A percentile compares a stretch with the other conserved stretches of the same genome.
Evolutionary conservation across 2,888 invertebrate genomes (phyloP).

Genomic region (Drosophila engyochracea): DNA sequence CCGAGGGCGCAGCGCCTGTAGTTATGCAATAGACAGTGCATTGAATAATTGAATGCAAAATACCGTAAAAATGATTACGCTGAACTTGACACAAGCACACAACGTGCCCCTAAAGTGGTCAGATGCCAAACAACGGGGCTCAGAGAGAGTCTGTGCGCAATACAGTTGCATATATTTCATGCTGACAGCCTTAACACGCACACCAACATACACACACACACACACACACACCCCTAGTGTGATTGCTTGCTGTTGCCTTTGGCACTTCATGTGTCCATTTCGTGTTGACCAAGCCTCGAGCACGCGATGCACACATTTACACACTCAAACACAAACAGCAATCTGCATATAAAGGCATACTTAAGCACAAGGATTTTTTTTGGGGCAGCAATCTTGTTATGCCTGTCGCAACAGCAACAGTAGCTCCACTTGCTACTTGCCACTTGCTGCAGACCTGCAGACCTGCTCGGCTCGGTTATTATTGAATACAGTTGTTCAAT

Average conservation of each 20-base stretch:
- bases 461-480: conserved; percentile 16
- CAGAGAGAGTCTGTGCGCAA: conserved; percentile 19
- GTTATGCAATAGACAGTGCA: conserved; percentile 34
- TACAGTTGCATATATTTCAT: conserved; percentile 42
- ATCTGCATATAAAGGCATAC: conserved; percentile 15
- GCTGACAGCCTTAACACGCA: conserved; percentile 31
- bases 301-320: conserved; percentile 60
- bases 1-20: conserved; percentile 22
- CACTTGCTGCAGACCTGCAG: background rate
- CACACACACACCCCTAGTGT: background rate
- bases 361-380: conserved; percentile 11
- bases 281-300: conserved; percentile 32
- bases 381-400: conserved; percentile 11
- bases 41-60: conserved; percentile 43
- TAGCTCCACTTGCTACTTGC: conserved; percentile 13
- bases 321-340: conserved; percentile 1
- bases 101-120: conserved; percentile 3
- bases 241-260: conserved; percentile 33
- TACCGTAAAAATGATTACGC: conserved; percentile 51
- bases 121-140: background rate
- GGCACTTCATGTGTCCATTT: conserved; percentile 60
- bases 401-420: conserved; percentile 6
- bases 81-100: conserved; percentile 50
- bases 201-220: conserved; percentile 1
- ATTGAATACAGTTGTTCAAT: conserved; percentile 60